Evolutionary conservation across 2,113 vertebrate species (phyloP), one percentile per base, ranked within the genome.

Genomic region (Poeciliopsis turrubarensis): DNA sequence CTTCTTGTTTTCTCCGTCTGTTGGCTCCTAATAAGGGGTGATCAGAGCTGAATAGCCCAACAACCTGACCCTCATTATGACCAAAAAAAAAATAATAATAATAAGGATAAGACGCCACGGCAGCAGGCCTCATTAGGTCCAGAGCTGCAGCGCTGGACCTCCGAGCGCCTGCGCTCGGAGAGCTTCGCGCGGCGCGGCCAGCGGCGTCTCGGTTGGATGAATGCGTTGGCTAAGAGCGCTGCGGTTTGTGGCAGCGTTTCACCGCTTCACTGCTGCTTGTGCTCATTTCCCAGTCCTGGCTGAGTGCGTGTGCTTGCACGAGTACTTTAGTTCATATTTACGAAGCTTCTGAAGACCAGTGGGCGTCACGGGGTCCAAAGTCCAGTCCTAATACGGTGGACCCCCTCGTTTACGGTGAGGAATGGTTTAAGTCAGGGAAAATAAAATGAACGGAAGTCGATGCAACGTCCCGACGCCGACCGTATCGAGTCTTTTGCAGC

Each of bases 41-140:
- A 93, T 93, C 90, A 91, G 81, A 89, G 88, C 76, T 86, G 84
- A 86, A 83, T 87, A 80, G 87, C 84, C 83, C 75, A 81, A 84
- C 86, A 86, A 82, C 74, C 89, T 88, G 84, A 87, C 87, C 86
- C 90, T 91, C 91, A 90, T 93, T 93, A 92, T 79, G 87, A 89
- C 67, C 78, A 85, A 86, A 3, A 85, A 86, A 57, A 37, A 86
- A 76, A 82, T 89, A 31, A 30, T 30, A 31, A 31, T 31, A 89
- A 89, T 82, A 87, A 86, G 87, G 80, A 85, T 61, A 81, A 86
- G 87, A 87, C 86, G 86, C 68, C 80, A 79, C 51, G 15, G 78
- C 83, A 82, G 77, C 75, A 79, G 89, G 82, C 83, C 89, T 92
- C 88, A 91, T 92, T 91, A 92, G 80, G 78, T 76, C 84, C 83